Percentiles rank a stretch among this genome's conserved stretches.
These are phyloP conservation scores for Leucoraja ocellata DNA, from an alignment of 2,797 vertebrate species.

Conservation along the genomic window DNA sequence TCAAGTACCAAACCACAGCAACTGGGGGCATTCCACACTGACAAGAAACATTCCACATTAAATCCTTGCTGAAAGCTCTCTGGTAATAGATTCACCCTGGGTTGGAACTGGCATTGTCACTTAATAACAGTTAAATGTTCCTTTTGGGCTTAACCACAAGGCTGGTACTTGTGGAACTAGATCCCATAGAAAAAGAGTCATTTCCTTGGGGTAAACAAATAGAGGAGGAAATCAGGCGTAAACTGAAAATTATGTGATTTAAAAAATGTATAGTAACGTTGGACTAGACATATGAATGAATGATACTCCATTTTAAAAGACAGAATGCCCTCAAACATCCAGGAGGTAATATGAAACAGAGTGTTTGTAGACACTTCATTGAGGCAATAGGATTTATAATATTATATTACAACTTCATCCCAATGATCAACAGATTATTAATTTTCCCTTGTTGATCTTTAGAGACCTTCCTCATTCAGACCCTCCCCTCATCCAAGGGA, in stretches of 20 bases:
- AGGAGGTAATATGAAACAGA: background rate
- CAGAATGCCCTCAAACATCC: background rate
- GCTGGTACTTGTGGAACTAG: background rate
- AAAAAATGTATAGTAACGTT: background rate
- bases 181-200: background rate
- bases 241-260: background rate
- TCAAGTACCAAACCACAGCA: background rate
- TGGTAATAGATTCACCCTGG: background rate
- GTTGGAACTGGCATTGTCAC: background rate
- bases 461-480: background rate
- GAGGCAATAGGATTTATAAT: background rate
- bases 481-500: background rate
- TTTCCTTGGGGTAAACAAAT: background rate
- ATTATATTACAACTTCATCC: background rate
- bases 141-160: background rate
- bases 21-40: background rate
- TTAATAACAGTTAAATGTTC: background rate
- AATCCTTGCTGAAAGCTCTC: background rate
- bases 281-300: background rate
- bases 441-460: background rate
- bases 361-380: background rate
- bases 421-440: background rate
- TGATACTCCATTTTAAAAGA: background rate
- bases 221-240: background rate
- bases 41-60: slow-evolving; percentile 9